Evolutionary conservation across 2,888 invertebrate genomes (phyloP), one percentile per base, ranked within the genome.

Genomic region (Biston betularia): DNA sequence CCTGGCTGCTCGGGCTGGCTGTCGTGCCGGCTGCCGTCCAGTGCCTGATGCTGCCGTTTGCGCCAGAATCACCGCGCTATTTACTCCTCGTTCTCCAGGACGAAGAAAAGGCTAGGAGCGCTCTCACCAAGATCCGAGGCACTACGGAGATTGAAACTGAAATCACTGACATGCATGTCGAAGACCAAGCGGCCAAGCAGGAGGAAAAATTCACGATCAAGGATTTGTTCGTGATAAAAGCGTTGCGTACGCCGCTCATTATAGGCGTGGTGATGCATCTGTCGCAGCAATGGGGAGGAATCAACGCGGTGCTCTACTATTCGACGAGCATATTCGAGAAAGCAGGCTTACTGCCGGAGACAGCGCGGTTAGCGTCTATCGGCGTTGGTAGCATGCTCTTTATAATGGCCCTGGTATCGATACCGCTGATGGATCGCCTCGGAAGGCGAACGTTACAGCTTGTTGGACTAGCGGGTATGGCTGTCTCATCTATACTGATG

Each of bases 381-480:
- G 96, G 96, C 35, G 96, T 95, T 0, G 96, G 97, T 45, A 95
- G 95, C 58, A 95, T 96, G 66, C 94, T 96, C 91, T 96, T 97
- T 45, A 85, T 95, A 56, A 96, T 96, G 96, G 96, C 97, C 6
- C 84, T 97, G n/a, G 95, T 96, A 7, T 96, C 96, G 8, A 96
- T 97, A 69, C 96, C 96, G n/a, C 83, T 97, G 74, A 96, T 97
- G 95, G 97, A 97, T 82, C 92, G 95, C 15, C 92, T 96, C 49
- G 97, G 97, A 11, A 89, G 97, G 68, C 93, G 96, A 58, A 96
- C 96, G 0, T 89, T 97, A 55, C 96, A 96, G 82, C 90, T 97
- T 35, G 94, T 94, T 58, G 97, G 97, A 54, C 94, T 97, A 1
- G 96, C 94, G 6, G 96, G 96, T 56, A 97, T 96, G 96, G 95